These are phyloP conservation scores for Drosophila repletoides DNA, from an alignment of 1,140 invertebrate genomes.

Conservation along the genomic window DNA sequence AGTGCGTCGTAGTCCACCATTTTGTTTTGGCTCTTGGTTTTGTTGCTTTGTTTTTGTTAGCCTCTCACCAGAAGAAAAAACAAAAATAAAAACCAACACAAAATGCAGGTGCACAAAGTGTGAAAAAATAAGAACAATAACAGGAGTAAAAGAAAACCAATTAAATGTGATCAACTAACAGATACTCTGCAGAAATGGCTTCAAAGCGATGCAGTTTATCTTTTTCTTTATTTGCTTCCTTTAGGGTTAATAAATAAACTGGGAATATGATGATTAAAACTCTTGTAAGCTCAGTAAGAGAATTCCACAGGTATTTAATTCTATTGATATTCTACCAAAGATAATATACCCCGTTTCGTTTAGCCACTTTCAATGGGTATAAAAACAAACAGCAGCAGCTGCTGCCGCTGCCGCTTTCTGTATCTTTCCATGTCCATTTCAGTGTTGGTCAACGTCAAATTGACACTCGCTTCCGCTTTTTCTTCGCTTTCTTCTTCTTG, in stretches of 20 bases:
- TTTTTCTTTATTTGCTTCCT: no score
- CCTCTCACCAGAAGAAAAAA: constrained; percentile 4
- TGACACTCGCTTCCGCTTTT: background rate
- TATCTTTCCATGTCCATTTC: constrained; percentile 7
- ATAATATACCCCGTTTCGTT: no score
- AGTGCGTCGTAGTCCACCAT: constrained; percentile 35
- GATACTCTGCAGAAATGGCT: no score
- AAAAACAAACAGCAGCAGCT: background rate
- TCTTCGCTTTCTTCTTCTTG: background rate
- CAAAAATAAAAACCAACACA: constrained; percentile 2
- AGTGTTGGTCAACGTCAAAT: constrained; percentile 27
- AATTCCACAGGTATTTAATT: no score
- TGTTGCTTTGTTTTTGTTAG: constrained; percentile 33
- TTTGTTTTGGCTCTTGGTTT: constrained; percentile 35
- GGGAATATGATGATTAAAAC: no score
- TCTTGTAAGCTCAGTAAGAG: no score
- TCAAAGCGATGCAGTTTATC: no score
- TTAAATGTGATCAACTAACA: background rate
- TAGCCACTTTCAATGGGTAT: no score
- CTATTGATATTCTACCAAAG: no score
- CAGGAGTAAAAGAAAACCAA: background rate
- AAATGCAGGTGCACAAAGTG: constrained; percentile 17
- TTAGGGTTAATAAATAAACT: no score
- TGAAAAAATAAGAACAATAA: constrained; percentile 16
- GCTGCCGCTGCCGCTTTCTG: background rate